Evolutionary conservation across 1,140 invertebrate species (phyloP).

Genomic region (Wasmannia auropunctata): DNA sequence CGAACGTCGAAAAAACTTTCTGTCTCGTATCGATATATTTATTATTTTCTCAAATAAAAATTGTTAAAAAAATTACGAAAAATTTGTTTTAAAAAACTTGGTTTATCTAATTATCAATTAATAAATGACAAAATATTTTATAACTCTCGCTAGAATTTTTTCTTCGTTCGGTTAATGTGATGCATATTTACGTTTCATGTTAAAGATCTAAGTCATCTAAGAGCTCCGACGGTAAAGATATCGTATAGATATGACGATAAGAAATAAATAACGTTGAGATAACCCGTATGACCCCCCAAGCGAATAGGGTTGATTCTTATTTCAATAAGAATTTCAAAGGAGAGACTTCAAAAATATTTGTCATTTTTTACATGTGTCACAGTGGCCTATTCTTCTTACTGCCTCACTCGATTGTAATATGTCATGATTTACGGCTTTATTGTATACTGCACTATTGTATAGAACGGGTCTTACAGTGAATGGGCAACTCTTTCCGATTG

Average conservation of each 20-base stretch:
- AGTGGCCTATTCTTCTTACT: no score
- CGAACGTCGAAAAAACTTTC: background rate
- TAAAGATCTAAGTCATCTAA: background rate
- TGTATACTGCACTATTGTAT: no score
- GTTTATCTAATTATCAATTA: background rate
- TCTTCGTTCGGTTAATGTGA: background rate
- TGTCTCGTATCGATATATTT: background rate
- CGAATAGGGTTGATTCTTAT: no score
- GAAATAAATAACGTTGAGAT: slow-evolving; percentile 10
- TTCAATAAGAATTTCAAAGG: background rate
- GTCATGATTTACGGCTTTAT: background rate
- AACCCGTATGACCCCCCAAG: slow-evolving; percentile 12
- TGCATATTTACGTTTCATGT: background rate
- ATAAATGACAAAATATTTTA: background rate
- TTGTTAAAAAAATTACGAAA: background rate
- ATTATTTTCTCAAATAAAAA: no score
- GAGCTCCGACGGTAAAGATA: background rate
- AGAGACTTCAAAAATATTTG: no score
- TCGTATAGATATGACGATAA: slow-evolving; percentile 35
- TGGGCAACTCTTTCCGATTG: background rate
- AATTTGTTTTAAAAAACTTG: background rate
- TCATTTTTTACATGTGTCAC: no score
- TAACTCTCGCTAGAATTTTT: background rate
- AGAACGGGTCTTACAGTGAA: no score
- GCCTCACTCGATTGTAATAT: no score